Base-by-base conservation (phyloP, 2,113 vertebrate species). In the Rhea pennata region DNA sequence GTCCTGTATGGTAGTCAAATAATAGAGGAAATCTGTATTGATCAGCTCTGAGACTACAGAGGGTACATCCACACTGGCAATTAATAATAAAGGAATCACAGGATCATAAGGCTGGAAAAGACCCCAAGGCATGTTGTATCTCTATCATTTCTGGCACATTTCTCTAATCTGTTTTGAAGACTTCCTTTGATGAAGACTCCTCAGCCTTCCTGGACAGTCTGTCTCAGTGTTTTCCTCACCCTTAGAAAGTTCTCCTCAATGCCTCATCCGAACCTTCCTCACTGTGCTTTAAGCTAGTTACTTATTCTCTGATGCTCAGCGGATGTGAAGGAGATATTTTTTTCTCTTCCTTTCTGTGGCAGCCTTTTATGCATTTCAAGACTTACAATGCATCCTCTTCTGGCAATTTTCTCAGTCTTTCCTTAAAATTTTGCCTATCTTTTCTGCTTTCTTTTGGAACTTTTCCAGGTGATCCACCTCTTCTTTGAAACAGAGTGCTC, bases 151-250 rank as follows among this genome's bases (percentile, higher is more conserved):
- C 81, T 89, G 56, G 61, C 10, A 1, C 42, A 27, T 75, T 95
- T 87, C 70, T n/a, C 12, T 69, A 78, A 89, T 84, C 89, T 84
- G 23, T 84, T 94, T 81, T 61, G 81, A 94, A 76, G 48, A 65
- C 12, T 90, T 87, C n/a, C 26, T 94, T 93, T 94, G 82, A 85
- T 56, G 71, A 31, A 85, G 20, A 72, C 66, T 73, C 33, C 44
- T 70, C 44, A 83, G 74, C 51, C 44, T 85, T 66, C 44, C 51
- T 72, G 69, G 48, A 84, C 15, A 31, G 42, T 87, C 84, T 87
- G 40, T 87, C 78, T 87, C 71, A 42, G n/a, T 89, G n/a, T 85
- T 91, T 90, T 50, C 48, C 24, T 90, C 75, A 59, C 21, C 23
- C 66, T 79, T 61, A 87, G 81, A 83, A 89, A 91, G 77, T 69